These are phyloP conservation scores for Chaenodraco wilsoni DNA, from an alignment of 2,797 vertebrate species.

Conservation along the genomic window DNA sequence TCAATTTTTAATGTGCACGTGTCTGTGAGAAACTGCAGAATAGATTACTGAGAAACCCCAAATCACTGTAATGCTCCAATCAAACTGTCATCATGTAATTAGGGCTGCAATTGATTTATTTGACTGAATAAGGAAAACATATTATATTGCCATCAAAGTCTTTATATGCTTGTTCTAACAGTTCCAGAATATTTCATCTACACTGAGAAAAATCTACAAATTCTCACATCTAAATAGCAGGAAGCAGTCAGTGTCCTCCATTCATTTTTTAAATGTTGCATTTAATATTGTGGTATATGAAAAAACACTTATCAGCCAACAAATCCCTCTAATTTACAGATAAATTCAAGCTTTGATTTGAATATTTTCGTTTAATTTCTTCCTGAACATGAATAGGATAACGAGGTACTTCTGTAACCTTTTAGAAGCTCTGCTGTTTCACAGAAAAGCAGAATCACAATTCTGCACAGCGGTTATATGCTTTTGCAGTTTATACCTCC, in stretches of 20 bases:
- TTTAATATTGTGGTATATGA: background rate
- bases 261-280: background rate
- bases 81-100: background rate
- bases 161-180: background rate
- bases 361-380: constrained; percentile 12
- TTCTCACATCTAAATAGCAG: background rate
- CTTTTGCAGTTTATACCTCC: background rate
- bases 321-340: background rate
- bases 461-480: background rate
- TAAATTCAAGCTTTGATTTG: background rate
- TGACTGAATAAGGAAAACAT: background rate
- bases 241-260: background rate
- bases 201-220: background rate
- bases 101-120: background rate
- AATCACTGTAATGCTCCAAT: background rate
- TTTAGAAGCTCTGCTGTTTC: background rate
- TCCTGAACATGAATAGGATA: constrained; percentile 2
- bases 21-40: background rate
- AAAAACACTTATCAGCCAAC: background rate
- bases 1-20: constrained; percentile 6
- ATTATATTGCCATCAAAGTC: background rate
- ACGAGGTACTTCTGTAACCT: background rate
- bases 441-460: background rate
- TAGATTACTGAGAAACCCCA: background rate
- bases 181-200: background rate